A percentile compares a stretch with the other conserved stretches of the same genome.
These are phyloP conservation scores for Dermatemys mawii DNA, from an alignment of 2,113 vertebrate genomes.

Conservation along the genomic window DNA sequence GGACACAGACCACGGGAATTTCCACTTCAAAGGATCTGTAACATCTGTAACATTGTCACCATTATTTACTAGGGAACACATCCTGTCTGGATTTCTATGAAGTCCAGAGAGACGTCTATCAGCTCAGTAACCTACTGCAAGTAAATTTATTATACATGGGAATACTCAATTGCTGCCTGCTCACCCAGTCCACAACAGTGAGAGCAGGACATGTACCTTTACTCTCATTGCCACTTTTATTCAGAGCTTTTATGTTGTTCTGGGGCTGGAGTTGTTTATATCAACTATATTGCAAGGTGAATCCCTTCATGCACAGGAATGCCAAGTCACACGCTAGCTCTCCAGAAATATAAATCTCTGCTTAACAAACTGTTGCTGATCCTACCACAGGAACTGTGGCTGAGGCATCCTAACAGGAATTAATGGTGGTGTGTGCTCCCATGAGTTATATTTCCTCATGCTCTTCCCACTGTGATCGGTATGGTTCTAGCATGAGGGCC, in stretches of 20 bases:
- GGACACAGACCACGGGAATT: not conserved
- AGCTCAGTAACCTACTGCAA: not conserved
- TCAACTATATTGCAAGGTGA: not conserved
- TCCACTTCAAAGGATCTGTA: not conserved
- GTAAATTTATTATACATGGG: not conserved
- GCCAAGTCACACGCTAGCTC: not conserved
- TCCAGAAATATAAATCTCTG: not conserved
- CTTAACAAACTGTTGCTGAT: not conserved
- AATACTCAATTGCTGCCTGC: not conserved
- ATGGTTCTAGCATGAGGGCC: not conserved
- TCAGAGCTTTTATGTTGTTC: not conserved
- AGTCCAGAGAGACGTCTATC: not conserved
- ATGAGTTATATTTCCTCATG: not conserved
- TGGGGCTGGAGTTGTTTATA: not conserved
- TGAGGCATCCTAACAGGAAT: not conserved
- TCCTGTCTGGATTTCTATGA: not conserved
- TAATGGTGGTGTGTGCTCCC: not conserved
- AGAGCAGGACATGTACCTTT: not conserved
- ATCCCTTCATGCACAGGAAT: not conserved
- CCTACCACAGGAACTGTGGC: not conserved
- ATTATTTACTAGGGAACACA: not conserved
- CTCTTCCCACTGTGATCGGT: not conserved
- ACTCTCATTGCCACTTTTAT: fast-evolving
- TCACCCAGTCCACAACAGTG: not conserved
- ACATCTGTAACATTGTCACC: no score